Base-by-base conservation (phyloP, 1,140 invertebrate species). In the Formica selysi region DNA sequence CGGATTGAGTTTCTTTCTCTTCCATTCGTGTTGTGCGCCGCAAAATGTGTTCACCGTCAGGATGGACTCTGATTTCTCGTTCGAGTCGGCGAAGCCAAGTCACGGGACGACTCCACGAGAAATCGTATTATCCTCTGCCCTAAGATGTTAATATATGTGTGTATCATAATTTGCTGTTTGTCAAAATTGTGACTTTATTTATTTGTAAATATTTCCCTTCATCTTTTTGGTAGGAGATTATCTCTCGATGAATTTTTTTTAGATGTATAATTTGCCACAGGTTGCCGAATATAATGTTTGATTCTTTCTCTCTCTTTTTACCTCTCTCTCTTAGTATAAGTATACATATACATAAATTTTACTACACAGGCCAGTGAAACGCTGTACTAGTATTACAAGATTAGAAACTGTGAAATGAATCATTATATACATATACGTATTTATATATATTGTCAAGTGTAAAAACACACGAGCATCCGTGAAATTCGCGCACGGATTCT, bases 401-500 rank as follows among this genome's bases (percentile, higher is more conserved):
- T 86, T 93, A 91, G 92, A 93, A 93, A 93, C 93, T 93, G 92
- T 93, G 92, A 93, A 93, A 93, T 93, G 92, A 88, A 92, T 87
- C 86, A 88, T 86, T 62, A 76, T n/a, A 36, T 78, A 41, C 16
- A 51, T 81, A 86, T 36, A 70, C 54, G 36, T 84, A 85, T 76
- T 70, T 76, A 32, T 85, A 74, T 76, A 41, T 71, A 62, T 74
- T 83, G 22, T 38, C 79, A 59, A 83, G 79, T 26, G 48, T 68
- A 62, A 1, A 48, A 51, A 67, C 38, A 57, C 62, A 41, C 38
- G 73, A n/a, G 51, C 32, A 32, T 22, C 71, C 74, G 61, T 38
- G 41, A 32, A 78, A 38, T 62, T 26, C 32, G 51, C 10, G 29
- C 48, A 54, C 71, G 32, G 68, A 71, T 71, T 71, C 70, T 48